Conservation (phyloP, 2,113 vertebrate genomes). For the Stigmatopora argus region DNA sequence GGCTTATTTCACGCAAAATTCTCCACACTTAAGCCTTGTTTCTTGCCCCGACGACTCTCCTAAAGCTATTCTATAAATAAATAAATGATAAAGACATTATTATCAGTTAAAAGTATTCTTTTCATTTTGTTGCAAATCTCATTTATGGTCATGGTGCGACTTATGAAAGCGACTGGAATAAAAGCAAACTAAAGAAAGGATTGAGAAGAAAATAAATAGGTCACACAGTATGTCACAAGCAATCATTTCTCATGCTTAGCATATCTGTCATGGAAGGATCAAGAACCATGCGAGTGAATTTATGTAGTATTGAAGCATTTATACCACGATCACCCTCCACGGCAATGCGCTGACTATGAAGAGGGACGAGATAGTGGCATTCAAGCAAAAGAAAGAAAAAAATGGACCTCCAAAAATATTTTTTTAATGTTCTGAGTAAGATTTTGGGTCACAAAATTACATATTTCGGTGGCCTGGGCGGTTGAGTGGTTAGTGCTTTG, state of each 20-base stretch:
- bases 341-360: slow-evolving; percentile 43
- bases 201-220: slow-evolving; percentile 22
- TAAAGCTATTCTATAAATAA: slow-evolving; percentile 27
- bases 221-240: slow-evolving; percentile 44
- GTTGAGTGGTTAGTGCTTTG: no score
- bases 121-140: not conserved
- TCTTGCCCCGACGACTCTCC: slow-evolving; percentile 12
- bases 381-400: not conserved
- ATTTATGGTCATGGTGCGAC: not conserved
- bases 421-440: no score
- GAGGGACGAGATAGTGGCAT: slow-evolving; percentile 1
- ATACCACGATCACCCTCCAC: slow-evolving; percentile 12
- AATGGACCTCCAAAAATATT: not conserved
- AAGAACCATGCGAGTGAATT: slow-evolving; percentile 7
- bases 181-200: slow-evolving; percentile 26
- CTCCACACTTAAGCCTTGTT: slow-evolving; percentile 45
- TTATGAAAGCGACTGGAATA: not conserved
- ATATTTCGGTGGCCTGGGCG: no score
- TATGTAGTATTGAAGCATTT: slow-evolving; percentile 26
- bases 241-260: slow-evolving; percentile 48
- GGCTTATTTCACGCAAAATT: slow-evolving; percentile 59
- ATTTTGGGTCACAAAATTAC: no score
- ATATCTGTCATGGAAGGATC: slow-evolving; percentile 46
- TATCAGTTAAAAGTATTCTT: not conserved
- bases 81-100: not conserved